Conservation (phyloP, 2,113 vertebrate species). For the Tilapia sparmanii region DNA sequence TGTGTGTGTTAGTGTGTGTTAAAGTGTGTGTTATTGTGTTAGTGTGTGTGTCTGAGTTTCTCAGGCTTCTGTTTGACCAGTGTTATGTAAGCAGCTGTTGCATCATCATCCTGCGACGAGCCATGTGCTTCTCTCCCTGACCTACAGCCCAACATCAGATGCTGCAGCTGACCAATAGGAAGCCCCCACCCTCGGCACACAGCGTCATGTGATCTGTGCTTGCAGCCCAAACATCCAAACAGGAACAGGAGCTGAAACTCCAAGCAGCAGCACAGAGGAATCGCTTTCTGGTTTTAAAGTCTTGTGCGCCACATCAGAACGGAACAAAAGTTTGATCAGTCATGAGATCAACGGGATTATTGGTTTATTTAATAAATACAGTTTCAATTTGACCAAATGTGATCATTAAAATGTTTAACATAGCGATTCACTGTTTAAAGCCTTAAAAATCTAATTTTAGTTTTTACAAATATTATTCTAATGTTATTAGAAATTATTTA, state of each 20-base stretch:
- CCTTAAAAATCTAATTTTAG: not conserved
- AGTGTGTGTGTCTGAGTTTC: not conserved
- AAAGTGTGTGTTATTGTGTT: not conserved
- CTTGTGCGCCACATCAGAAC: not conserved
- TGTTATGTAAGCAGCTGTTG: conserved; percentile 47
- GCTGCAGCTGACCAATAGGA: conserved; percentile 4
- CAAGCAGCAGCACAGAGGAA: not conserved
- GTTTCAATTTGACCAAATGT: not conserved
- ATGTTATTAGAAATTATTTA: not conserved
- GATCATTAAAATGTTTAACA: not conserved
- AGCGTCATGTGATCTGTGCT: conserved; percentile 27
- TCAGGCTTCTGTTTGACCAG: not conserved
- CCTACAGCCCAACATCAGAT: not conserved
- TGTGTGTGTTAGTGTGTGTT: not conserved
- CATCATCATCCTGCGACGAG: conserved; percentile 36
- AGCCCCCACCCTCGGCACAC: not conserved
- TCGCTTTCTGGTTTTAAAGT: not conserved
- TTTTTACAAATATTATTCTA: not conserved
- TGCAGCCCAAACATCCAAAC: not conserved
- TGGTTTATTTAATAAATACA: not conserved
- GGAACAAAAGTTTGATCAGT: not conserved
- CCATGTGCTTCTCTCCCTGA: not conserved
- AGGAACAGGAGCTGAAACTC: not conserved
- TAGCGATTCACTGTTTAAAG: not conserved
- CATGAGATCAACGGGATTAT: not conserved